A percentile compares a stretch with the other conserved stretches of the same genome.
These are phyloP conservation scores for Temnothorax rugatulus DNA, from an alignment of 2,888 invertebrate species.

Conservation along the genomic window DNA sequence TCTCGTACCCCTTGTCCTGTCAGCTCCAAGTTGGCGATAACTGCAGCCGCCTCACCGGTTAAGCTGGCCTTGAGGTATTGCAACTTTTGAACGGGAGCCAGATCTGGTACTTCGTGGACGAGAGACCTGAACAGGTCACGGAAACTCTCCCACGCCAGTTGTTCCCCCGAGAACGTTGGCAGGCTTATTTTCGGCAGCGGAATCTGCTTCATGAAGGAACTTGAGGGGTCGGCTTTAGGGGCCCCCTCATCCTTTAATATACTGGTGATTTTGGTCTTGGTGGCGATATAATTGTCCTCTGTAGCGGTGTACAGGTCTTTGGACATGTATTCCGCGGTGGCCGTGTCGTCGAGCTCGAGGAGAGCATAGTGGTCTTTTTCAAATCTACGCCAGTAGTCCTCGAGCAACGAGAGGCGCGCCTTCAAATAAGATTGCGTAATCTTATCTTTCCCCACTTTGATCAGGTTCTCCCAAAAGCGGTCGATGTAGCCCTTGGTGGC, in stretches of 20 bases:
- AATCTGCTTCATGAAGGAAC: neutral
- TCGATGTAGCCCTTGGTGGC: neutral
- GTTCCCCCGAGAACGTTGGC: too few relatives aligned
- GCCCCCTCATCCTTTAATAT: too few relatives aligned
- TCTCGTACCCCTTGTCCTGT: neutral
- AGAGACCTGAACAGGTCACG: neutral
- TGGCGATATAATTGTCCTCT: too few relatives aligned
- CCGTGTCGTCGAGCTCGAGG: neutral
- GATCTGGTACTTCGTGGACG: too few relatives aligned
- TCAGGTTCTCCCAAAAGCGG: neutral
- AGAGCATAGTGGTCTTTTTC: neutral
- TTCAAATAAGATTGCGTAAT: neutral
- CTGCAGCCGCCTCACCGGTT: fast-evolving
- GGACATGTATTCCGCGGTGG: neutral
- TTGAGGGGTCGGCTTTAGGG: too few relatives aligned
- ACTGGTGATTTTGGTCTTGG: too few relatives aligned
- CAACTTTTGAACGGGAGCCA: neutral
- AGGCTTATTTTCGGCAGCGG: too few relatives aligned
- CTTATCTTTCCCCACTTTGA: neutral
- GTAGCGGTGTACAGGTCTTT: neutral
- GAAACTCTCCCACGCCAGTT: too few relatives aligned
- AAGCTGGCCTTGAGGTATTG: neutral
- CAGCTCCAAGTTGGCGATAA: neutral
- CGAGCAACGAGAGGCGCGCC: neutral
- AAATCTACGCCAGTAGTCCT: neutral